Evolutionary conservation across 2,888 invertebrate genomes (phyloP), one percentile per base, ranked within the genome.

Genomic region (Pristionchus entomophagus): DNA sequence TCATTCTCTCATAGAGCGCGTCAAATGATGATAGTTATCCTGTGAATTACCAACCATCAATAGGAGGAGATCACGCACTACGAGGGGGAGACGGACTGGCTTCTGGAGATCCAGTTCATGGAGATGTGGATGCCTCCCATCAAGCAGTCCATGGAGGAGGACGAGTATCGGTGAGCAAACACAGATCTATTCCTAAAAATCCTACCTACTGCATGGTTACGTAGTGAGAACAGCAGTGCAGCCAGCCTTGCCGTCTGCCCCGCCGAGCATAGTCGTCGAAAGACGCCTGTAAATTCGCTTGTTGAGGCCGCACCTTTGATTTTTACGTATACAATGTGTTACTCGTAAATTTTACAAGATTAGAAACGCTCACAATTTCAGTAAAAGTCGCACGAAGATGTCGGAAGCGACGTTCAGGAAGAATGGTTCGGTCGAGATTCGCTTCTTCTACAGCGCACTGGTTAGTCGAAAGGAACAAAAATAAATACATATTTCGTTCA

Each of bases 81-180:
- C 26, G 73, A 73, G 17, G 73, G 73, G 19, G 73, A 73, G 8
- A 17, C 41, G n/a, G 41, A 73, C 38, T 73, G 41, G 38, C n/a
- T 35, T 3, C 22, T 73, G 26, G 73, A 45, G 19, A 14, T 73
- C 3, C 73, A 73, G 10, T 73, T 73, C n/a, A 32, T n/a, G 6
- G 73, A 73, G 2, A 41, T 73, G 73, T 73, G 73, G 73, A 73
- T 73, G 38, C 73, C 73, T 6, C 45, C 41, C 26, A 45, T 73
- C 41, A 73, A 73, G 41, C 41, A 10, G 0, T 26, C n/a, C n/a
- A 73, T 73, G n/a, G 73, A 73, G 26, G 10, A 73, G 26, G n/a
- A 73, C n/a, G 73, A 73, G 26, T 73, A 45, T 73, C 73, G 73
- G 73, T 73, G 73, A 73, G 73, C 6, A 35, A 4, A 56, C n/a